Percentiles rank a stretch among this genome's conserved stretches.
phyloP scores from a whole-genome alignment of 2,113 vertebrate genomes.

The Xiphorhynchus elegans region DNA sequence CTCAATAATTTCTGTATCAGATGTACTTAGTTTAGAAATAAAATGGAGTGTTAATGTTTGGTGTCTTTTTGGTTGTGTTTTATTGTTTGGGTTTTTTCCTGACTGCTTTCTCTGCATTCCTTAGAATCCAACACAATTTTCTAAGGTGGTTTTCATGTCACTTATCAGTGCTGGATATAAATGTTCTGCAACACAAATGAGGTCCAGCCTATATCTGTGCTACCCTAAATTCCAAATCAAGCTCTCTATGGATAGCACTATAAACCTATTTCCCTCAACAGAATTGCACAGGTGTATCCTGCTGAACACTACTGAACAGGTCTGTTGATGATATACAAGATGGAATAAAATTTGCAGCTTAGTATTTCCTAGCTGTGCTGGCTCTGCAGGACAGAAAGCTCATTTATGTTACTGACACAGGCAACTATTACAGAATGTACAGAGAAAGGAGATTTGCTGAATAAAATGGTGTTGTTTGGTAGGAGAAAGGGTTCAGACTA shows the following conservation, averaged over 20 bases:
- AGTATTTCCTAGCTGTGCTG: neutral
- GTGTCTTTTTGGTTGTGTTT: neutral
- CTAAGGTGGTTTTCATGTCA: neutral
- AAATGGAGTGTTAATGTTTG: rapidly evolving
- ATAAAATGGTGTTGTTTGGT: neutral
- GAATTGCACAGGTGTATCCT: neutral
- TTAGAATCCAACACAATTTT: neutral
- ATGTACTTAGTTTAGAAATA: neutral
- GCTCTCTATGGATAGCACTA: neutral
- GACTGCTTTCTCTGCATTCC: neutral
- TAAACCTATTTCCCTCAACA: neutral
- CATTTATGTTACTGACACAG: constrained; percentile 22
- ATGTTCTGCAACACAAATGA: neutral
- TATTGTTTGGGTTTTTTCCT: neutral
- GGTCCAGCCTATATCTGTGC: neutral
- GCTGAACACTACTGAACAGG: constrained; percentile 21
- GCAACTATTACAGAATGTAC: neutral
- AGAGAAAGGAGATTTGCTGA: neutral
- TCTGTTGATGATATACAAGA: neutral
- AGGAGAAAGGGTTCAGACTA: neutral
- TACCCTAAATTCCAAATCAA: neutral
- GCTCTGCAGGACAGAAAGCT: neutral
- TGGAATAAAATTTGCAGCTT: constrained; percentile 22
- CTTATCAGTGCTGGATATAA: neutral
- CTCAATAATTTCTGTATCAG: neutral